Percentiles rank a stretch among this genome's conserved stretches.
These are phyloP conservation scores for Psilopsiagon aymara DNA, from an alignment of 2,113 vertebrate genomes.

Conservation along the genomic window DNA sequence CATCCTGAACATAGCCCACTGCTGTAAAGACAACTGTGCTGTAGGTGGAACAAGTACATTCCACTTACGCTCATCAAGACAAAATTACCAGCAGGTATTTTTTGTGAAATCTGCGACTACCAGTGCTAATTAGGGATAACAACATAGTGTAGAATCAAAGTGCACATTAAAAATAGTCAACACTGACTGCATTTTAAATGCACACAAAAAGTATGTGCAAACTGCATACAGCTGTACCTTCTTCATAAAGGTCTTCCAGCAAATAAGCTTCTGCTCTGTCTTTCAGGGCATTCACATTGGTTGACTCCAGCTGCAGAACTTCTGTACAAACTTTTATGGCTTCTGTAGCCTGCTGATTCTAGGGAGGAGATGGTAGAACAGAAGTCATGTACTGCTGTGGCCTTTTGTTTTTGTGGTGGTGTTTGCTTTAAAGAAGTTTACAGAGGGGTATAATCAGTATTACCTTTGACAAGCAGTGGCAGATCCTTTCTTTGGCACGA, in stretches of 20 bases:
- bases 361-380: neutral
- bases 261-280: constrained; percentile 93
- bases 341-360: constrained; percentile 85
- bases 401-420: neutral
- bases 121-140: neutral
- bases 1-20: neutral
- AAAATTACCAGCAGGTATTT: constrained; percentile 24
- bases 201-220: neutral
- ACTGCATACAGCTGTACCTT: constrained; percentile 77
- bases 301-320: constrained; percentile 83
- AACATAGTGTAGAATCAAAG: neutral
- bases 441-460: neutral
- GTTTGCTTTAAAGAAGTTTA: neutral
- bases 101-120: neutral
- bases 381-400: neutral
- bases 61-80: neutral
- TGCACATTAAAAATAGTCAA: neutral
- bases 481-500: constrained; percentile 92
- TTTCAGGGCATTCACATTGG: constrained; percentile 89
- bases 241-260: constrained; percentile 91
- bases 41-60: neutral
- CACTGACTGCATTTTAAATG: neutral
- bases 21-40: neutral
- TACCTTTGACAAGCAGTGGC: constrained; percentile 92
- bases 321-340: constrained; percentile 88